A percentile compares a stretch with the other conserved stretches of the same genome.
Evolutionary conservation across 2,797 vertebrate genomes (phyloP).

Genomic region (Dermochelys coriacea): DNA sequence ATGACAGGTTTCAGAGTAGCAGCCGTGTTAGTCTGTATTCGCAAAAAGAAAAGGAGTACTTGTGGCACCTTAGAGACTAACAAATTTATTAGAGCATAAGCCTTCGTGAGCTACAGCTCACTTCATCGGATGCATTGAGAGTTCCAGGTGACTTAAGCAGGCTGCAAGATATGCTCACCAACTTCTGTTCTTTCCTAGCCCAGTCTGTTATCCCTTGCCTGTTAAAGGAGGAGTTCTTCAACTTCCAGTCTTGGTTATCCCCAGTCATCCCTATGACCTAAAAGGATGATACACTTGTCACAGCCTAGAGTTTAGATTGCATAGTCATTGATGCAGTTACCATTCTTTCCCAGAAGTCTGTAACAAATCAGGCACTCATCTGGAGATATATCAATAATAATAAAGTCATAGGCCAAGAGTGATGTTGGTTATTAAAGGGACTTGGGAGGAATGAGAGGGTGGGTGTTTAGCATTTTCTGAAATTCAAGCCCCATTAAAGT

Average conservation of each 20-base stretch:
- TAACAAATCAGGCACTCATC: neutral
- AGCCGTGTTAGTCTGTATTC: no score
- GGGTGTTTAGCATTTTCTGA: neutral
- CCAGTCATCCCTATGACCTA: neutral
- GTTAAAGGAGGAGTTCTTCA: neutral
- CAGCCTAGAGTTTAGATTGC: neutral
- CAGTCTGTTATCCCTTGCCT: neutral
- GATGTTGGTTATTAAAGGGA: neutral
- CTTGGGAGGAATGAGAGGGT: neutral
- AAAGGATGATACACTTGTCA: neutral
- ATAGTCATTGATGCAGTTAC: neutral
- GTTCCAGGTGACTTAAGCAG: neutral
- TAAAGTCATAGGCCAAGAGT: neutral
- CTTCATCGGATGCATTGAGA: no score
- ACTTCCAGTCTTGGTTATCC: neutral
- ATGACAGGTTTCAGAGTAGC: no score
- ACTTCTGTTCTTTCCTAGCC: neutral
- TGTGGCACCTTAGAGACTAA: no score
- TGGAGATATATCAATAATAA: neutral
- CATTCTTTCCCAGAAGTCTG: neutral
- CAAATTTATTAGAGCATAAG: no score
- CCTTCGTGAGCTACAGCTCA: no score
- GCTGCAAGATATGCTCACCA: neutral
- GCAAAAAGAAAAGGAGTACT: no score
- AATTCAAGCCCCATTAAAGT: neutral